Evolutionary conservation across 1,140 invertebrate species (phyloP).

Genomic region (Cardiocondyla obscurior): DNA sequence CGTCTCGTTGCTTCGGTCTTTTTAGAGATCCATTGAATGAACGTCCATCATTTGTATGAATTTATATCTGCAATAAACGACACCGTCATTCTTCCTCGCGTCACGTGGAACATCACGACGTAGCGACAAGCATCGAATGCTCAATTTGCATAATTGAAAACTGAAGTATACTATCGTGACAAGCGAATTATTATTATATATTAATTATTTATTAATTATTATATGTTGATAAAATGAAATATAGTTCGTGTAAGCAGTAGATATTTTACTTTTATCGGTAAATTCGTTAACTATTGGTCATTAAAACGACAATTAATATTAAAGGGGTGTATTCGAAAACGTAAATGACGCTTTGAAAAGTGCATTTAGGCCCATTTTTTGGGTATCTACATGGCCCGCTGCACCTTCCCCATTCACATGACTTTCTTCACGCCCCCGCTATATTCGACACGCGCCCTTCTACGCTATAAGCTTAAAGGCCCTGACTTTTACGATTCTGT

Average conservation of each 20-base stretch:
- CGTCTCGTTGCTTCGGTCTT: constrained; percentile 76
- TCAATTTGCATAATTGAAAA: neutral
- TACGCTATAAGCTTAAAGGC: constrained; percentile 81
- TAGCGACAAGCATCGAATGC: neutral
- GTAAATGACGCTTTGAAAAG: constrained; percentile 78
- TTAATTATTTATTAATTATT: no score
- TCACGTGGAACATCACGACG: neutral
- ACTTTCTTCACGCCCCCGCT: constrained; percentile 80
- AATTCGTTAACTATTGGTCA: neutral
- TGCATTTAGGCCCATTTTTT: constrained; percentile 83
- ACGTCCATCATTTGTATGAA: constrained; percentile 77
- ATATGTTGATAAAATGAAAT: neutral
- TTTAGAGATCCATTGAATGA: constrained; percentile 76
- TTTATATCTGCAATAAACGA: constrained; percentile 65
- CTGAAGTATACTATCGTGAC: neutral
- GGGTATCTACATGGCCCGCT: constrained; percentile 67
- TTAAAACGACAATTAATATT: neutral
- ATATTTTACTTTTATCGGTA: neutral
- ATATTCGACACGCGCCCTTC: constrained; percentile 84
- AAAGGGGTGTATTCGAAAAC: constrained; percentile 64
- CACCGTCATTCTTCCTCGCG: neutral
- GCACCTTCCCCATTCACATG: constrained; percentile 63
- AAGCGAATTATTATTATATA: no score
- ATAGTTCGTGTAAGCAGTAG: neutral
- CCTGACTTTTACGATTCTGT: constrained; percentile 85